Evolutionary conservation across 2,113 vertebrate genomes (phyloP), one percentile per base, ranked within the genome.

Genomic region (Emberiza fucata): DNA sequence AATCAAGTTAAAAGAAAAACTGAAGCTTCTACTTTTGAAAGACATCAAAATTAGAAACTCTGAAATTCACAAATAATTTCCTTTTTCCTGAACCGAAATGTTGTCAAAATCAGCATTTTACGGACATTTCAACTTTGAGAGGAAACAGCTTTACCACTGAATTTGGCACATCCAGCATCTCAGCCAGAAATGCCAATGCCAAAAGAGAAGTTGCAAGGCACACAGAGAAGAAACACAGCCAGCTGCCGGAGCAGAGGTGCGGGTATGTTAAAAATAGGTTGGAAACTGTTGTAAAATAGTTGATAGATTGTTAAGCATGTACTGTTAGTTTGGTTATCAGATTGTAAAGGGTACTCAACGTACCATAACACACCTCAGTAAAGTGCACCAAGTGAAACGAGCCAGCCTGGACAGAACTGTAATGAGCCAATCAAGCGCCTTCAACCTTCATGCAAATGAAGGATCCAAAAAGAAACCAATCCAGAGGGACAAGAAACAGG

Each of bases 181-280:
- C 50, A 28, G 64, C 29, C 29, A 89, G 81, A 75, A 86, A 80
- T 4, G 39, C 33, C 53, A 48, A 10, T 11, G 14, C 17, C 31
- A 16, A 50, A 28, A 12, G 29, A 50, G 39, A 68, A 40, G 18
- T 0, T 35, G 53, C 37, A 24, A 47, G 78, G 21, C 9, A 20
- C 9, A 2, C 27, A 33, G 63, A 37, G 48, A 9, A 23, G 48
- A 25, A 35, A 2, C 11, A 7, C 3, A 3, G 3, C 2, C 14
- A 61, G n/a, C 37, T 16, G 77, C 31, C 9, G 25, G 0, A 29
- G 10, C 40, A 28, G 71, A 7, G 45, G 45, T 11, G 35, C 4
- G 1, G 25, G 3, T 2, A 48, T 53, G 28, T 53, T 53, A 29
- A 29, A 28, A 51, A 29, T 11, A 11, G 51, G 16, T 11, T 29